These are phyloP conservation scores for Alethe diademata DNA, from an alignment of 2,113 vertebrate species.

Conservation along the genomic window DNA sequence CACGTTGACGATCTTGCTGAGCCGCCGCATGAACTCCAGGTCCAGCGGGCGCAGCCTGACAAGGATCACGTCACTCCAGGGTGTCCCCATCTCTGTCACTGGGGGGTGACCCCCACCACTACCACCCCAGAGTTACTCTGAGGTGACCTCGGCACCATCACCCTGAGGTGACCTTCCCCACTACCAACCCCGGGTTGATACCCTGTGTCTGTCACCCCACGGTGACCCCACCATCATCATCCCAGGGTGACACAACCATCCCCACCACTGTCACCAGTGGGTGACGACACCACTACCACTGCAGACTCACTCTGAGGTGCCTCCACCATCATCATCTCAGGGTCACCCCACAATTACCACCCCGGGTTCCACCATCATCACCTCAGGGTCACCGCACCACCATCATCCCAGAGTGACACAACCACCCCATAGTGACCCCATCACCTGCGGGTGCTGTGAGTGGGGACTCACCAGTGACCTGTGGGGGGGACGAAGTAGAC, in stretches of 20 bases:
- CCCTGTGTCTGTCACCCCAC: not conserved
- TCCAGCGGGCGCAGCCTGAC: constrained; percentile 87
- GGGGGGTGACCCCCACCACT: not conserved
- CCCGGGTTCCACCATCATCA: not conserved
- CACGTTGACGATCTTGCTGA: constrained; percentile 87
- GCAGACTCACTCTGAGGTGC: not conserved
- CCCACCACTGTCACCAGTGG: not conserved
- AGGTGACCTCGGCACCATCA: not conserved
- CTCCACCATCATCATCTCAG: not conserved
- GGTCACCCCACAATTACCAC: not conserved
- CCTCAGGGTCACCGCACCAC: not conserved
- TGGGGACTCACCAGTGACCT: constrained; percentile 85
- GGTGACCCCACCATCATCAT: too few relatives aligned
- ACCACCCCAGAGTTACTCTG: not conserved
- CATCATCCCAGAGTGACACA: not conserved
- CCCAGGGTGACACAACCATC: not conserved
- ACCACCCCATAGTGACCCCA: not conserved
- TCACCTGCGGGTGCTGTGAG: not conserved
- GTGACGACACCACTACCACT: not conserved
- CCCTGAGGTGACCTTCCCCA: not conserved
- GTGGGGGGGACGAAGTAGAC: constrained; percentile 93
- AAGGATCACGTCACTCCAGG: not conserved
- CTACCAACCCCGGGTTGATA: not conserved
- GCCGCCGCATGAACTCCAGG: constrained; percentile 86
- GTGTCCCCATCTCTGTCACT: not conserved